Base-by-base conservation (phyloP, 2,797 vertebrate genomes). In the Onychomys torridus region DNA sequence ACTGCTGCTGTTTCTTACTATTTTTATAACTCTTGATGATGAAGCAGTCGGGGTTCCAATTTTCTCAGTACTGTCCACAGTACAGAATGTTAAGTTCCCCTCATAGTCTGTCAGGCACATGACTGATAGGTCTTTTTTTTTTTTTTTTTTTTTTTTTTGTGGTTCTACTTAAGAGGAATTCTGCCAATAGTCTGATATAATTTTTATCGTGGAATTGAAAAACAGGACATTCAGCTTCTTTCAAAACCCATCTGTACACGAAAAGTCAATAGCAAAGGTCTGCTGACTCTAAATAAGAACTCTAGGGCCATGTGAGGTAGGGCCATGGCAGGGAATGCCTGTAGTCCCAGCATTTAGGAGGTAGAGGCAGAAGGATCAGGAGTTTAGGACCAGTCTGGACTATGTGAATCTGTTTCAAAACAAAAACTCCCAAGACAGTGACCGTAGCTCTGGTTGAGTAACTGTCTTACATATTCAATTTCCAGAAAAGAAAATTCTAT, bases 131-230 rank as follows among this genome's bases (percentile, higher is more conserved):
- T 79, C 59, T 94, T n/a, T n/a, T n/a, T n/a, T n/a, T n/a, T n/a
- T n/a, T n/a, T n/a, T n/a, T n/a, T n/a, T n/a, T n/a, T n/a, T n/a
- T n/a, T n/a, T n/a, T n/a, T 71, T 79, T 59, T 69, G 32, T 84
- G 55, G 23, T 78, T 89, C 32, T 89, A 25, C 55, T 65, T 65
- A 52, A 91, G 25, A 76, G 43, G 34, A 93, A 93, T 86, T 78
- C 37, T 87, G 92, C 88, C 94, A 94, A 17, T 46, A 94, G 52
- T 52, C 43, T 84, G 87, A 79, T 63, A 52, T 67, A 85, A 91
- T 94, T 96, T 82, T 89, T 52, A 27, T 89, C 55, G 78, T 59
- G 43, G 77, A 92, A 67, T 73, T 82, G 71, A 93, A 93, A 92
- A 92, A 91, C 46, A 83, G 90, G 32, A 89, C 67, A 89, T 93